phyloP scores from a whole-genome alignment of 2,888 invertebrate genomes.

The Drepanosiphum platanoidis region DNA sequence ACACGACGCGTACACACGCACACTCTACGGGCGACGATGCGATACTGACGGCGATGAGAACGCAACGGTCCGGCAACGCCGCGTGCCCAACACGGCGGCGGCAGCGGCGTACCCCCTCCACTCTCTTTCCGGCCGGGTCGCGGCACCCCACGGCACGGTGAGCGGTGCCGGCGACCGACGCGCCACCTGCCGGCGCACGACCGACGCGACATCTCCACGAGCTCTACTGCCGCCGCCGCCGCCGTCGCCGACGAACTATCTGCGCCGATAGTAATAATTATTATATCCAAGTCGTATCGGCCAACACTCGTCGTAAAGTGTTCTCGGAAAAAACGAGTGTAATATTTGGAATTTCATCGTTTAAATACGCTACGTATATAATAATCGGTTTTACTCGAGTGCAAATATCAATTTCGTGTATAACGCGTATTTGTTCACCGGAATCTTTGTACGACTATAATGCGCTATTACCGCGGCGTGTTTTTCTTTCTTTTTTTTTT shows the following conservation, averaged over 20 bases:
- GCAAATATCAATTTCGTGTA: too few relatives aligned
- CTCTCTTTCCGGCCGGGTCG: background rate
- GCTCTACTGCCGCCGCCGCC: background rate
- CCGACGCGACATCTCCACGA: constrained; percentile 20
- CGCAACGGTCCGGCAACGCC: constrained; percentile 60
- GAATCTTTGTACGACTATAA: too few relatives aligned
- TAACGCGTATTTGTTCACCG: too few relatives aligned
- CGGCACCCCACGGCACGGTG: constrained; percentile 13
- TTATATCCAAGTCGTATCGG: too few relatives aligned
- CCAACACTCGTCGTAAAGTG: too few relatives aligned
- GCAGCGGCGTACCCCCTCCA: constrained; percentile 18
- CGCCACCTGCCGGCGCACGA: constrained; percentile 29
- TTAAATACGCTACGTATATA: too few relatives aligned
- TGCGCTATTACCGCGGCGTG: too few relatives aligned
- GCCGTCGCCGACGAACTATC: background rate
- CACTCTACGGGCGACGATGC: constrained; percentile 32
- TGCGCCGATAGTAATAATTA: too few relatives aligned
- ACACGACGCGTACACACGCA: background rate
- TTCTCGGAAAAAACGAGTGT: too few relatives aligned
- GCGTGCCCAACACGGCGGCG: constrained; percentile 51
- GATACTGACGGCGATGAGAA: constrained; percentile 39
- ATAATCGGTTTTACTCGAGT: too few relatives aligned
- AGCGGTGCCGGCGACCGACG: background rate
- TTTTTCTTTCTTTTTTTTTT: too few relatives aligned
- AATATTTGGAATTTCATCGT: too few relatives aligned